These are phyloP conservation scores for Thermophis baileyi DNA, from an alignment of 2,113 vertebrate genomes.

Conservation along the genomic window DNA sequence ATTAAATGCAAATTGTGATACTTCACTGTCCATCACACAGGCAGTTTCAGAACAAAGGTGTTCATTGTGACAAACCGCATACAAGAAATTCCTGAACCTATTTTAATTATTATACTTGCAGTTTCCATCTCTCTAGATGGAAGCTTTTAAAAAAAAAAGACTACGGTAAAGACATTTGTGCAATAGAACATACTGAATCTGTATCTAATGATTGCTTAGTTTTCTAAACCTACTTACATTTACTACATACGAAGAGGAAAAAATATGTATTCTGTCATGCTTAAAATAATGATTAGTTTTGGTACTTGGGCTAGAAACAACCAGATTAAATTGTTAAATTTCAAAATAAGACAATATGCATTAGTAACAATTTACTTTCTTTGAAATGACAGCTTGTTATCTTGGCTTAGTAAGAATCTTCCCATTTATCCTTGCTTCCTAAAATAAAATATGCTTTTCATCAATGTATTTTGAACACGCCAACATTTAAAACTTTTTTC, in stretches of 20 bases:
- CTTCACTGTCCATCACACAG: constrained; percentile 27
- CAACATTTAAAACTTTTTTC: constrained; percentile 49
- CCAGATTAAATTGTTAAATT: background rate
- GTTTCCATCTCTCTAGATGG: background rate
- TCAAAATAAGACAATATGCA: background rate
- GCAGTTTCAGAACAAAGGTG: constrained; percentile 28
- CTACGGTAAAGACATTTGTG: background rate
- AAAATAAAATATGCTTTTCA: background rate
- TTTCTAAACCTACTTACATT: background rate
- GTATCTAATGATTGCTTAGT: background rate
- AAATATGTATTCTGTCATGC: background rate
- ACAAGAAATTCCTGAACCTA: background rate
- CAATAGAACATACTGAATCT: background rate
- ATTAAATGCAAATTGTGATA: constrained; percentile 42
- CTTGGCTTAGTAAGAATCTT: constrained; percentile 44
- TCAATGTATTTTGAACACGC: constrained; percentile 26
- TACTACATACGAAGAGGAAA: background rate
- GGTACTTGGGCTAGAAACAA: background rate
- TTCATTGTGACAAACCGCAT: constrained; percentile 8
- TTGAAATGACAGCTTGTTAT: constrained; percentile 42
- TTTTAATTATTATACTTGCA: background rate
- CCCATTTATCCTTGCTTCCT: constrained; percentile 34
- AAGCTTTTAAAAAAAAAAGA: background rate
- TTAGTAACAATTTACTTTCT: background rate
- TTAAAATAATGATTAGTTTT: background rate